Evolutionary conservation across 2,888 invertebrate species (phyloP).

Genomic region (Sinelater perroti): DNA sequence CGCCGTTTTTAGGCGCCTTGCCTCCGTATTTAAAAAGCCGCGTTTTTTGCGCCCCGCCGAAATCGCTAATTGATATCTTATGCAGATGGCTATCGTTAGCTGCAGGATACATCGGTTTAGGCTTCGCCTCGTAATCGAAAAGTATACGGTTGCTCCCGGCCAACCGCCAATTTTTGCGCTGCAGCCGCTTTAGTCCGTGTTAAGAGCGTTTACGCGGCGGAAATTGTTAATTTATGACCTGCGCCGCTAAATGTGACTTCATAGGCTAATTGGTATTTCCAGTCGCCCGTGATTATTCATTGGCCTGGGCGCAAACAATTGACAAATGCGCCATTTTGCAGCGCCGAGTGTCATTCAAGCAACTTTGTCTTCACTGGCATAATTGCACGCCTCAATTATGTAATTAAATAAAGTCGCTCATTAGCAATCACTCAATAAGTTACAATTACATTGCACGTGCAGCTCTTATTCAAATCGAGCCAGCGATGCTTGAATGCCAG

Average conservation of each 20-base stretch:
- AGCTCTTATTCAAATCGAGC: conserved; percentile 10
- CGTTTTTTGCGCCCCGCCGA: conserved; percentile 24
- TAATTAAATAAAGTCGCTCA: neutral
- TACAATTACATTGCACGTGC: conserved; percentile 15
- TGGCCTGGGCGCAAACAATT: too few species aligned
- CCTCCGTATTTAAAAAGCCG: too few species aligned
- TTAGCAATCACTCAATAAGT: conserved; percentile 12
- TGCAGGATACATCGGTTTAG: conserved; percentile 47
- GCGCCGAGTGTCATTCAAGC: too few species aligned
- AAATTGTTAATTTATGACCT: conserved; percentile 21
- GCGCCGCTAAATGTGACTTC: conserved; percentile 8
- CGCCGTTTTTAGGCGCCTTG: too few species aligned
- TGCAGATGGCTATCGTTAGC: conserved; percentile 49
- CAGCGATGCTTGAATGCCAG: conserved; percentile 24
- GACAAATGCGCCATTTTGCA: too few species aligned
- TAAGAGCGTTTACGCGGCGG: conserved; percentile 14
- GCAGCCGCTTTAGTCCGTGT: neutral
- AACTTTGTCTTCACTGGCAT: neutral
- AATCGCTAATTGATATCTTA: conserved; percentile 48
- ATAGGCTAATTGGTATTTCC: neutral
- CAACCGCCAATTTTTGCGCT: neutral
- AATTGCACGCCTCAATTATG: conserved; percentile 5
- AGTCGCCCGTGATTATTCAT: too few species aligned
- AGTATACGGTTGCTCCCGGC: too few species aligned
- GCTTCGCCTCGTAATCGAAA: too few species aligned